Conservation (phyloP, 2,888 invertebrate genomes). For the Carpatolechia fugitivella region DNA sequence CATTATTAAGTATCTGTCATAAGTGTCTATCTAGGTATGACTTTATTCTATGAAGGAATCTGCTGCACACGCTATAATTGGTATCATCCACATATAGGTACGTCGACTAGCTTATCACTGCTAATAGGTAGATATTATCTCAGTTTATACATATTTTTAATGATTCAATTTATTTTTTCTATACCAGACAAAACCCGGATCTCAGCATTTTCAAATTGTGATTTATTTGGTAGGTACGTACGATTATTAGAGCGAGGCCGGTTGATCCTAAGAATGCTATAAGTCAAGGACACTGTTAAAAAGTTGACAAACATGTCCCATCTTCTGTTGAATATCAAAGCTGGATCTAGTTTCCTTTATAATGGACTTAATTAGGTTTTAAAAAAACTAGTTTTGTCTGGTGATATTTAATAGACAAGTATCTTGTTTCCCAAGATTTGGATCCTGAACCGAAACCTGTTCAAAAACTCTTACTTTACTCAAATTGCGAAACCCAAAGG, state of each 20-base stretch:
- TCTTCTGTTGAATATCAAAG: neutral
- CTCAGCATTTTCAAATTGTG: neutral
- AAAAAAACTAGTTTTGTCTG: neutral
- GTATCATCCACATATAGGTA: too few relatives aligned
- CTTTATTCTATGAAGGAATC: too few relatives aligned
- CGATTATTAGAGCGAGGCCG: constrained; percentile 45
- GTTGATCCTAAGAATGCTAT: constrained; percentile 29
- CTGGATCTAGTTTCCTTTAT: neutral
- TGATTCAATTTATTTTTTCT: too few relatives aligned
- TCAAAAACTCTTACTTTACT: neutral
- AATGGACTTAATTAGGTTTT: neutral
- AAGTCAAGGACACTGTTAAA: constrained; percentile 29
- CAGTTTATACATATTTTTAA: too few relatives aligned
- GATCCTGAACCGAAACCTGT: neutral
- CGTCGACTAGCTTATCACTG: too few relatives aligned
- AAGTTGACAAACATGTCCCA: constrained; percentile 3
- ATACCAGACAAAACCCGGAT: neutral
- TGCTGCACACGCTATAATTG: too few relatives aligned
- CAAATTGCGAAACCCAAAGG: neutral
- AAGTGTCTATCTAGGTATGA: too few relatives aligned
- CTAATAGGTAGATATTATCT: too few relatives aligned
- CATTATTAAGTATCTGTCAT: too few relatives aligned
- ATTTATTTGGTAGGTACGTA: neutral
- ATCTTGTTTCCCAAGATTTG: neutral
- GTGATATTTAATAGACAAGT: neutral